phyloP scores from a whole-genome alignment of 2,113 vertebrate species.

The Nipponia nippon region DNA sequence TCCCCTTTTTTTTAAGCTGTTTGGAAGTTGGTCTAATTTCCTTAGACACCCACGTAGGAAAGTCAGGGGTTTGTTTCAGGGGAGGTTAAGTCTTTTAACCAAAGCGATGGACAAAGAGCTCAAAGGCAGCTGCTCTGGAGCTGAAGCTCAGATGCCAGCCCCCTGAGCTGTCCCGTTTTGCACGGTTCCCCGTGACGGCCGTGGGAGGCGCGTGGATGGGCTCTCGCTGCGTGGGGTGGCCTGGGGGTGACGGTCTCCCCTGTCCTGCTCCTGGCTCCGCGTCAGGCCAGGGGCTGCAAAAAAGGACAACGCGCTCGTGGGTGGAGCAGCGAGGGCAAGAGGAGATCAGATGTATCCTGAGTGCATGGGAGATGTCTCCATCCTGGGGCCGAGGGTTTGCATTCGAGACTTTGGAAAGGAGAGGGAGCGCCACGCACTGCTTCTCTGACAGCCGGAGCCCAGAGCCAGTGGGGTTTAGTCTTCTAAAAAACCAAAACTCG shows the following conservation, averaged over 20 bases:
- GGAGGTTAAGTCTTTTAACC: neutral
- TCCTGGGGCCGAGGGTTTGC: neutral
- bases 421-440: neutral
- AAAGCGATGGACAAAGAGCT: neutral
- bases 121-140: neutral
- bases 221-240: neutral
- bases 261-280: neutral
- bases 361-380: fast-evolving
- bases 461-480: fast-evolving
- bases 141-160: neutral
- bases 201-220: neutral
- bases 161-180: neutral
- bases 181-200: fast-evolving
- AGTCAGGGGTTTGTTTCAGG: neutral
- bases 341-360: neutral
- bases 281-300: neutral
- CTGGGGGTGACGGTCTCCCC: fast-evolving
- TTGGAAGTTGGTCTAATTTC: neutral
- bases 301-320: fast-evolving
- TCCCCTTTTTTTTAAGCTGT: neutral
- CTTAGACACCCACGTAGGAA: neutral
- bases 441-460: neutral
- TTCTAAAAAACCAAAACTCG: neutral
- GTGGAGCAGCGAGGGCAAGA: neutral
- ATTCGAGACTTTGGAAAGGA: neutral